Evolutionary conservation across 1,140 invertebrate genomes (phyloP).

Genomic region (Macrobrachium rosenbergii): DNA sequence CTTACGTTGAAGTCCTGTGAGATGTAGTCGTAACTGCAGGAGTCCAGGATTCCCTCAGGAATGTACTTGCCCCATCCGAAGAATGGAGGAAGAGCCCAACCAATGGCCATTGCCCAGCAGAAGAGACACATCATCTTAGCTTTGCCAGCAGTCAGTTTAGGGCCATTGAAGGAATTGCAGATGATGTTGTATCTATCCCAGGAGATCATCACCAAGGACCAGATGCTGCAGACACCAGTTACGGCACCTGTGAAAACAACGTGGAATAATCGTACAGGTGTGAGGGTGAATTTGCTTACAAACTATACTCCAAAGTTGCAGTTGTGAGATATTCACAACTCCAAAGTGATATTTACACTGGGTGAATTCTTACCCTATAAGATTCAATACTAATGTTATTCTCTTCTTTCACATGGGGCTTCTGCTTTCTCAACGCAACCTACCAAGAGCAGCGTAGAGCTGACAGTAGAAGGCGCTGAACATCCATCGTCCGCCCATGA

Average conservation of each 20-base stretch:
- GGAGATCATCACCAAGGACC: slow-evolving; percentile 68
- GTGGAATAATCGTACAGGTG: not conserved
- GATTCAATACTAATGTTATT: not conserved
- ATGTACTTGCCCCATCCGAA: slow-evolving; percentile 68
- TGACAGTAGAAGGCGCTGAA: slow-evolving; percentile 84
- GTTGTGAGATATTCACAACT: too few relatives aligned
- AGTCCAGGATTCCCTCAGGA: slow-evolving; percentile 67
- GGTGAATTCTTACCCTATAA: not conserved
- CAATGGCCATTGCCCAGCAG: slow-evolving; percentile 67
- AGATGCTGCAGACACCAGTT: slow-evolving; percentile 68
- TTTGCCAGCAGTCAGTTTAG: slow-evolving; percentile 66
- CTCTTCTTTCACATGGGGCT: too few relatives aligned
- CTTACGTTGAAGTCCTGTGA: slow-evolving; percentile 53
- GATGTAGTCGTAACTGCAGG: slow-evolving; percentile 68
- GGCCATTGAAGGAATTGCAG: slow-evolving; percentile 68
- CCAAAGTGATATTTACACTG: too few relatives aligned
- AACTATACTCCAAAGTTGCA: too few relatives aligned
- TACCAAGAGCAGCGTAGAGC: slow-evolving; percentile 82
- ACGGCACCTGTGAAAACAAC: slow-evolving; percentile 63
- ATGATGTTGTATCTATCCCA: slow-evolving; percentile 69
- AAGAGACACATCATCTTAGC: slow-evolving; percentile 66
- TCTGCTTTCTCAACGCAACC: not conserved
- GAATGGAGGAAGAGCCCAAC: slow-evolving; percentile 67
- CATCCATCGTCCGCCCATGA: slow-evolving; percentile 63
- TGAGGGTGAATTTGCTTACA: not conserved